Conservation (phyloP, 2,113 vertebrate genomes). For the Lampris megalopsis region DNA sequence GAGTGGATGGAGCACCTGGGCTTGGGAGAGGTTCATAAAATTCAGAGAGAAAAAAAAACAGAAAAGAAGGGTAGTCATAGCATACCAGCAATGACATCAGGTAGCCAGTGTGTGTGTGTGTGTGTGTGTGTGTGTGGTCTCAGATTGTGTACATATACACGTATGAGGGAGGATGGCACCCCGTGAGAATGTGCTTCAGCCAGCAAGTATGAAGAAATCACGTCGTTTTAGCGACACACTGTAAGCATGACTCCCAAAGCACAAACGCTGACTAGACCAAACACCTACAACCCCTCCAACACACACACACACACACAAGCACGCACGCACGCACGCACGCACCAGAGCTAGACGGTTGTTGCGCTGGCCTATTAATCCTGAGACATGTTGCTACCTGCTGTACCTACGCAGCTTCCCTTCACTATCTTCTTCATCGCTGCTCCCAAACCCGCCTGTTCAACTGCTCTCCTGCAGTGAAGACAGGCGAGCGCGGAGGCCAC, state of each 20-base stretch:
- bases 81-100: background rate
- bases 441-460: background rate
- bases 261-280: slow-evolving; percentile 46
- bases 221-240: slow-evolving; percentile 23
- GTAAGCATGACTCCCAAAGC: slow-evolving; percentile 41
- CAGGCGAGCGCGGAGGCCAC: too few relatives aligned
- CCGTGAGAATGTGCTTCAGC: slow-evolving; percentile 40
- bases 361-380: slow-evolving; percentile 28
- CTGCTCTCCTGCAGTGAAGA: too few relatives aligned
- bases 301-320: slow-evolving; percentile 2
- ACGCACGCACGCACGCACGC: background rate
- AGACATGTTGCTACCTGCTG: slow-evolving; percentile 71
- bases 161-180: slow-evolving; percentile 30
- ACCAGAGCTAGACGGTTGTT: slow-evolving; percentile 16
- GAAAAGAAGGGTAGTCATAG: too few relatives aligned
- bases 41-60: too few relatives aligned
- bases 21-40: too few relatives aligned
- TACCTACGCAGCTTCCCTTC: slow-evolving; percentile 13
- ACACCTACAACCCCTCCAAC: background rate
- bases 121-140: background rate
- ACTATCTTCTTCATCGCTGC: background rate
- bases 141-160: background rate
- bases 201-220: slow-evolving; percentile 39
- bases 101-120: background rate
- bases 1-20: too few relatives aligned